Conservation (phyloP, 2,113 vertebrate genomes). For the Bos taurus region DNA sequence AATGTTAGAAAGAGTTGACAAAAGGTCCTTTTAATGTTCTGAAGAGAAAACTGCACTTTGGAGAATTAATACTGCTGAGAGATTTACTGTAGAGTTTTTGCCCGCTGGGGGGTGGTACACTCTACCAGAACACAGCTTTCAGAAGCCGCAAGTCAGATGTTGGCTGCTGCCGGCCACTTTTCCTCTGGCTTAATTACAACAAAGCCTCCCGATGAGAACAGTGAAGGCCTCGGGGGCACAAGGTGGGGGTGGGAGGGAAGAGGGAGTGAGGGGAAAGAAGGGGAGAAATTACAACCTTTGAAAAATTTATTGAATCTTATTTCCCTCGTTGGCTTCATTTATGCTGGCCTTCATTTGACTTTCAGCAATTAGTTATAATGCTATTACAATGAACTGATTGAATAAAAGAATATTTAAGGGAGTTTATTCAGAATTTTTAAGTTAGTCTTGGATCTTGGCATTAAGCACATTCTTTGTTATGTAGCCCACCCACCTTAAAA, state of each 20-base stretch:
- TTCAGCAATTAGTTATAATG: conserved; percentile 53
- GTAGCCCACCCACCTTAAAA: conserved; percentile 66
- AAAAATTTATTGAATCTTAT: conserved; percentile 64
- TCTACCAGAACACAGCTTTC: conserved; percentile 86
- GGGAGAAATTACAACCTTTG: conserved; percentile 57
- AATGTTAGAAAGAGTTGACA: conserved; percentile 36
- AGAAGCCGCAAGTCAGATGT: conserved; percentile 80
- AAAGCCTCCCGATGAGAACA: conserved; percentile 82
- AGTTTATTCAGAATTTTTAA: conserved; percentile 43
- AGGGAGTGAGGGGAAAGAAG: not conserved
- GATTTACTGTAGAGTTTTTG: conserved; percentile 90
- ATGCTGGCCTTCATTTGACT: conserved; percentile 60
- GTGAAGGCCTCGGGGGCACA: conserved; percentile 74
- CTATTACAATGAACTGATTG: conserved; percentile 49
- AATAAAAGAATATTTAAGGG: not conserved
- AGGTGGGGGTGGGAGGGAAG: conserved; percentile 39
- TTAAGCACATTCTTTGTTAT: conserved; percentile 60
- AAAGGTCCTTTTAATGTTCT: conserved; percentile 32
- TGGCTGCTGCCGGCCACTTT: conserved; percentile 83
- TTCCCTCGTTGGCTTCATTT: conserved; percentile 68
- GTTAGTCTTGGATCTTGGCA: conserved; percentile 4
- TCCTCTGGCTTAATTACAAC: conserved; percentile 87
- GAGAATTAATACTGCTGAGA: conserved; percentile 80
- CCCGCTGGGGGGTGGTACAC: conserved; percentile 98
- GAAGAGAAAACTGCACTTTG: conserved; percentile 53